These are phyloP conservation scores for Ptycholaimellus sp. DNA, from an alignment of 2,888 invertebrate genomes.

Conservation along the genomic window DNA sequence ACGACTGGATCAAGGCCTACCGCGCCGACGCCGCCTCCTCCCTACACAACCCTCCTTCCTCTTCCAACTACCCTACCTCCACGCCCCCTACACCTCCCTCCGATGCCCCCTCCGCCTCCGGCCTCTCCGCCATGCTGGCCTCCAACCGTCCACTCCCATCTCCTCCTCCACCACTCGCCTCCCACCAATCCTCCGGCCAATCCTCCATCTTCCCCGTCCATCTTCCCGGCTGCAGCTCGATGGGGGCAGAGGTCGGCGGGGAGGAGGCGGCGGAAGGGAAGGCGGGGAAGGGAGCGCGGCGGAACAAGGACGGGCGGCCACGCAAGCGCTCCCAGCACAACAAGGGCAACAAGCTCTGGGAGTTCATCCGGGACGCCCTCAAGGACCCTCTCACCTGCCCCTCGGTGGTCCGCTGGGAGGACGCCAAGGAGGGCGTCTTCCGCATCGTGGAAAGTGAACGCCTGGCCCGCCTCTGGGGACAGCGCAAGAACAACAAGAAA, in stretches of 20 bases:
- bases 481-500: conserved; percentile 54
- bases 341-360: conserved; percentile 41
- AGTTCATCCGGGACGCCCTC: conserved; percentile 58
- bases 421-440: conserved; percentile 55
- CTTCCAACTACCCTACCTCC: too few species aligned
- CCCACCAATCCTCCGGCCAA: too few species aligned
- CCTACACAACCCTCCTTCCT: too few species aligned
- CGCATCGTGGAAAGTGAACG: conserved; percentile 62
- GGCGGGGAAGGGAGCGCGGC: conserved; percentile 3
- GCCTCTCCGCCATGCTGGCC: too few species aligned
- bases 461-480: conserved; percentile 64
- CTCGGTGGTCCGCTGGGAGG: conserved; percentile 56
- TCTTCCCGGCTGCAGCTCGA: not conserved
- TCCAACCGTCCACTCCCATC: too few species aligned
- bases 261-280: not conserved
- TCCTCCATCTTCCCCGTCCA: too few species aligned
- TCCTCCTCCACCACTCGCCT: too few species aligned
- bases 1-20: conserved; percentile 14
- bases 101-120: too few species aligned
- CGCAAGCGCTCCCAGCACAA: conserved; percentile 24
- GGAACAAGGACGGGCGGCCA: conserved; percentile 23
- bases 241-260: not conserved
- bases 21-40: conserved; percentile 7
- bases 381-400: conserved; percentile 51
- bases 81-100: too few species aligned